Evolutionary conservation across 2,113 vertebrate species (phyloP).

Genomic region (Lipotes vexillifer): DNA sequence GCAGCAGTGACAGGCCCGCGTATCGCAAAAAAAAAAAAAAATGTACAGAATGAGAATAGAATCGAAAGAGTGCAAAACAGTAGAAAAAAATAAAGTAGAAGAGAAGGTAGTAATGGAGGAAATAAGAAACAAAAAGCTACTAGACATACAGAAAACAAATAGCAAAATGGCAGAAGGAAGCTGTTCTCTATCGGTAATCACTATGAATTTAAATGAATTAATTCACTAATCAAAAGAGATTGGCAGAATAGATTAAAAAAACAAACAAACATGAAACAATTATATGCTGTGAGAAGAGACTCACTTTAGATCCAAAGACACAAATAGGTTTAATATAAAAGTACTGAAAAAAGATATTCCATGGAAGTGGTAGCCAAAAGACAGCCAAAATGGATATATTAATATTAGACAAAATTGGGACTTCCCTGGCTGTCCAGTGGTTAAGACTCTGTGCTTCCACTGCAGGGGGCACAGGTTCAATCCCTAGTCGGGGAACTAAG

Average conservation of each 20-base stretch:
- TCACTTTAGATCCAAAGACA: not conserved
- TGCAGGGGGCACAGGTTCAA: no score
- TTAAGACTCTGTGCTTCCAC: no score
- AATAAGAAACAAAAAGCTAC: not conserved
- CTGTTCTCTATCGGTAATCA: not conserved
- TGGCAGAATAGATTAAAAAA: not conserved
- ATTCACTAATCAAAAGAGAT: not conserved
- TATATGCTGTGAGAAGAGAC: not conserved
- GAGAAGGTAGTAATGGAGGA: not conserved
- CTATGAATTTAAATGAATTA: not conserved
- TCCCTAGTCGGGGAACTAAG: no score
- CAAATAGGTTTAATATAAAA: not conserved
- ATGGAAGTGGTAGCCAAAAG: not conserved
- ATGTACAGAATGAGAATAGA: not conserved
- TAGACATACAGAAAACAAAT: not conserved
- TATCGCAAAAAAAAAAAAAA: not conserved
- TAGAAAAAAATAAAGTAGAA: not conserved
- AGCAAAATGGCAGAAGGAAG: not conserved
- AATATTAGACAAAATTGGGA: not conserved
- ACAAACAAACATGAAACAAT: not conserved
- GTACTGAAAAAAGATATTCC: not conserved
- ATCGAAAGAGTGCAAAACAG: not conserved
- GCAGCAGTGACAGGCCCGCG: rapidly evolving
- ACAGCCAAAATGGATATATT: not conserved
- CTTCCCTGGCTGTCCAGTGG: no score